Conservation (phyloP, 1,140 invertebrate species). For the Heliconius congener region DNA sequence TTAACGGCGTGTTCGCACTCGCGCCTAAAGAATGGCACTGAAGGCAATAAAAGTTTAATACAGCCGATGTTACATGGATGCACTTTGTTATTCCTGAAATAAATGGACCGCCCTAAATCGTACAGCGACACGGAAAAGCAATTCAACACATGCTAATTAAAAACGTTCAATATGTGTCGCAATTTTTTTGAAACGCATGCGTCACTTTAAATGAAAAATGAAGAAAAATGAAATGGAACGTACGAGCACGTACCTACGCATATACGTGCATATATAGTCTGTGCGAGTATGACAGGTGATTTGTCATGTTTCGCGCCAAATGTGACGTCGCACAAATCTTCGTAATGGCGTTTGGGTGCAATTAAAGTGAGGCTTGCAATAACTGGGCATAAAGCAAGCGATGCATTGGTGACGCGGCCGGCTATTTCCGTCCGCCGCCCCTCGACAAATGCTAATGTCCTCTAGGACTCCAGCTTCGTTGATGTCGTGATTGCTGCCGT, state of each 20-base stretch:
- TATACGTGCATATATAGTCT: constrained; percentile 21
- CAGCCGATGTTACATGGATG: constrained; percentile 59
- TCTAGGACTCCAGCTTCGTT: constrained; percentile 58
- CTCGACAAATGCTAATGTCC: constrained; percentile 78
- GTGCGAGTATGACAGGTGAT: constrained; percentile 44
- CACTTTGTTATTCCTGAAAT: constrained; percentile 66
- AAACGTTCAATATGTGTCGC: constrained; percentile 40
- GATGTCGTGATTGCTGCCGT: constrained; percentile 34
- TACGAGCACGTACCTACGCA: background rate
- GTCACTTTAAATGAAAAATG: constrained; percentile 4
- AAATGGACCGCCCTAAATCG: constrained; percentile 56
- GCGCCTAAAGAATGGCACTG: constrained; percentile 62
- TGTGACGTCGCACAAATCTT: constrained; percentile 72
- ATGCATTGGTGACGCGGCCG: constrained; percentile 68
- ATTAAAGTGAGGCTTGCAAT: constrained; percentile 71
- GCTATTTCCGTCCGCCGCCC: constrained; percentile 73
- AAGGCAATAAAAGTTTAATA: constrained; percentile 72
- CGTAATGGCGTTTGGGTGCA: constrained; percentile 67
- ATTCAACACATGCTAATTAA: constrained; percentile 62
- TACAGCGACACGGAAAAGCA: constrained; percentile 56
- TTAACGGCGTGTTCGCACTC: constrained; percentile 67
- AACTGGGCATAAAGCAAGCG: constrained; percentile 69
- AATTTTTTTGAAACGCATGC: constrained; percentile 18
- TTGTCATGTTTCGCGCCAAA: constrained; percentile 68
- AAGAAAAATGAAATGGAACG: constrained; percentile 8